Evolutionary conservation across 2,797 vertebrate species (phyloP).

Genomic region (Anguilla pacifica): DNA sequence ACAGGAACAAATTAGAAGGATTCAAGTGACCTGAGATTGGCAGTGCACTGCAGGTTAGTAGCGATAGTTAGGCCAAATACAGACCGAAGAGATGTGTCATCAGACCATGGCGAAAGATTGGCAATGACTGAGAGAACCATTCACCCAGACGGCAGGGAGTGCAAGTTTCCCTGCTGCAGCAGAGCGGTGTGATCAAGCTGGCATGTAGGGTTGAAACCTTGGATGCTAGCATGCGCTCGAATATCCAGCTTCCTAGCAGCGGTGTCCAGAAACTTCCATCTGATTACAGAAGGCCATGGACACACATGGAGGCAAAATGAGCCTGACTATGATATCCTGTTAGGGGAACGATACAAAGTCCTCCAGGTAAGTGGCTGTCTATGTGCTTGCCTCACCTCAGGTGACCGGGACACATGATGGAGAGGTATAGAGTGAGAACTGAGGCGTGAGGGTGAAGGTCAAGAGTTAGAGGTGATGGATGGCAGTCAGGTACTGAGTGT

Average conservation of each 20-base stretch:
- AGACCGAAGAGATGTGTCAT: too few species aligned
- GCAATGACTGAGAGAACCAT: too few species aligned
- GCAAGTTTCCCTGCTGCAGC: too few species aligned
- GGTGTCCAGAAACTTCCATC: not conserved
- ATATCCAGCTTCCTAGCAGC: too few species aligned
- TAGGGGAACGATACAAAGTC: not conserved
- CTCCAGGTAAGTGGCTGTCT: not conserved
- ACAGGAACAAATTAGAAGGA: too few species aligned
- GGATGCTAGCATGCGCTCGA: not conserved
- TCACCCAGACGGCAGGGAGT: too few species aligned
- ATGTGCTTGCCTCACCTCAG: not conserved
- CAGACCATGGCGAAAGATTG: too few species aligned
- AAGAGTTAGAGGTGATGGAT: not conserved
- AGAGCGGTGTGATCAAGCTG: too few species aligned
- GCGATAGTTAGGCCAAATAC: too few species aligned
- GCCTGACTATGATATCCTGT: constrained; percentile 15
- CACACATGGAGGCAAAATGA: constrained; percentile 23
- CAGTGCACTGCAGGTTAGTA: too few species aligned
- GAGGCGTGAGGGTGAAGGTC: not conserved
- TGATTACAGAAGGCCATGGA: constrained; percentile 21
- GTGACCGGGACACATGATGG: not conserved
- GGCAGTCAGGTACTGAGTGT: not conserved
- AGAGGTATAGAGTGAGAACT: not conserved
- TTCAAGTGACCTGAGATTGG: too few species aligned
- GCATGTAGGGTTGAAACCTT: too few species aligned